Percentiles rank a stretch among this genome's conserved stretches.
Conservation (phyloP, 2,888 invertebrate species). For the Colletes collaris region DNA sequence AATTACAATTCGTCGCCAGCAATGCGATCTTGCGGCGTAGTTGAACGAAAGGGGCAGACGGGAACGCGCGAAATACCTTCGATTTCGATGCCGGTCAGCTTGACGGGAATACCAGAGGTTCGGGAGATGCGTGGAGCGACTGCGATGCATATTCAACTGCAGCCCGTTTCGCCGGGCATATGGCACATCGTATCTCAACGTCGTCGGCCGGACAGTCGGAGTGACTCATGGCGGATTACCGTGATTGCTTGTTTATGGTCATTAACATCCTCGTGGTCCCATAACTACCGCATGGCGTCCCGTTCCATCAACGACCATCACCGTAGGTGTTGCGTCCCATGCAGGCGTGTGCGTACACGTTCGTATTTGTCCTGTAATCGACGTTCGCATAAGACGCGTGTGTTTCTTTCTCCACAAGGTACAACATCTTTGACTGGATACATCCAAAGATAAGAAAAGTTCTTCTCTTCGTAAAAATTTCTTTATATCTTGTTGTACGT, state of each 20-base stretch:
- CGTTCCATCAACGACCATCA: conserved; percentile 74
- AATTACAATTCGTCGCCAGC: too few species aligned
- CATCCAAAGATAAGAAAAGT: too few species aligned
- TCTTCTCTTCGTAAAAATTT: too few species aligned
- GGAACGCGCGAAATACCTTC: conserved; percentile 18
- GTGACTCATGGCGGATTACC: conserved; percentile 83
- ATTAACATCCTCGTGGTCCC: conserved; percentile 82
- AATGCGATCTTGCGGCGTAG: not conserved
- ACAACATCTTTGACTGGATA: too few species aligned
- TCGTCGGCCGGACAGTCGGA: conserved; percentile 80
- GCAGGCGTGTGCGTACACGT: conserved; percentile 35
- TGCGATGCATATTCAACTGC: conserved; percentile 59
- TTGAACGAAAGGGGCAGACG: not conserved
- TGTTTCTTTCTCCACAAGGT: too few species aligned
- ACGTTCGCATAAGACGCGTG: not conserved
- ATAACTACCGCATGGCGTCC: conserved; percentile 80
- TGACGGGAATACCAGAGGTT: conserved; percentile 29
- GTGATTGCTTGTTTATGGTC: conserved; percentile 83
- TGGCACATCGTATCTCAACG: conserved; percentile 80
- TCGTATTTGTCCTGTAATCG: not conserved
- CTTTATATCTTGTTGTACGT: too few species aligned
- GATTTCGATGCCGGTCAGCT: conserved; percentile 49
- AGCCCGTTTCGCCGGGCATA: conserved; percentile 78
- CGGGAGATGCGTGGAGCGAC: conserved; percentile 27
- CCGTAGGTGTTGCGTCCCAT: conserved; percentile 58